A percentile compares a stretch with the other conserved stretches of the same genome.
phyloP scores from a whole-genome alignment of 2,888 invertebrate genomes.

The Agriopis marginaria region DNA sequence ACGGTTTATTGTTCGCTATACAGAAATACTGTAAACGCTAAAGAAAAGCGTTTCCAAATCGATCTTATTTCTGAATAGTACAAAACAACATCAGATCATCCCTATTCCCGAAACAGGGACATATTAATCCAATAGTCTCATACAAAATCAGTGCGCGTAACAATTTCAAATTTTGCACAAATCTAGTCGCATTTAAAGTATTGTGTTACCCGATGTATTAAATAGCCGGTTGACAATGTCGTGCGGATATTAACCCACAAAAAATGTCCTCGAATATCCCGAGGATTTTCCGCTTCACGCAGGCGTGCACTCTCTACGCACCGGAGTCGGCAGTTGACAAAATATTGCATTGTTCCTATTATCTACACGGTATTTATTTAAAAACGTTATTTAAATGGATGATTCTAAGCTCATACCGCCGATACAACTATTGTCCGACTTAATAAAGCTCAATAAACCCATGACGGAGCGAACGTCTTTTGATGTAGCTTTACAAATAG shows the following conservation, averaged over 20 bases:
- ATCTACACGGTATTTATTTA: slow-evolving; percentile 85
- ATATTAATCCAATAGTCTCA: slow-evolving; percentile 80
- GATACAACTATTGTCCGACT: slow-evolving; percentile 76
- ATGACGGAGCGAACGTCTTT: slow-evolving; percentile 56
- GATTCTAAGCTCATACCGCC: slow-evolving; percentile 83
- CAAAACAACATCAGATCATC: slow-evolving; percentile 27
- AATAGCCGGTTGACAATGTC: slow-evolving; percentile 85
- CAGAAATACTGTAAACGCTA: not conserved
- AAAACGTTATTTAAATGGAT: slow-evolving; percentile 86
- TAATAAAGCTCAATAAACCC: slow-evolving; percentile 74
- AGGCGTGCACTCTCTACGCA: slow-evolving; percentile 80
- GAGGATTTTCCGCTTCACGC: slow-evolving; percentile 87
- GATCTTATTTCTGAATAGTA: slow-evolving; percentile 27
- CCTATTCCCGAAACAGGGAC: slow-evolving; percentile 49
- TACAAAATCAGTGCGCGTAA: slow-evolving; percentile 78
- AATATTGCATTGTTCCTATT: slow-evolving; percentile 87
- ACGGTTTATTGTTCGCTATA: not conserved
- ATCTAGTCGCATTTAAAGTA: slow-evolving; percentile 85
- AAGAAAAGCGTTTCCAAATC: slow-evolving; percentile 18
- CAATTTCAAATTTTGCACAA: slow-evolving; percentile 86
- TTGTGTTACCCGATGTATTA: slow-evolving; percentile 85
- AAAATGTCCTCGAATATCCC: slow-evolving; percentile 85
- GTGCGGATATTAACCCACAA: slow-evolving; percentile 86
- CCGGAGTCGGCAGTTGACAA: slow-evolving; percentile 85
- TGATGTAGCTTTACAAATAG: slow-evolving; percentile 48